These are phyloP conservation scores for Harmothoe impar DNA, from an alignment of 2,888 invertebrate species.

Conservation along the genomic window DNA sequence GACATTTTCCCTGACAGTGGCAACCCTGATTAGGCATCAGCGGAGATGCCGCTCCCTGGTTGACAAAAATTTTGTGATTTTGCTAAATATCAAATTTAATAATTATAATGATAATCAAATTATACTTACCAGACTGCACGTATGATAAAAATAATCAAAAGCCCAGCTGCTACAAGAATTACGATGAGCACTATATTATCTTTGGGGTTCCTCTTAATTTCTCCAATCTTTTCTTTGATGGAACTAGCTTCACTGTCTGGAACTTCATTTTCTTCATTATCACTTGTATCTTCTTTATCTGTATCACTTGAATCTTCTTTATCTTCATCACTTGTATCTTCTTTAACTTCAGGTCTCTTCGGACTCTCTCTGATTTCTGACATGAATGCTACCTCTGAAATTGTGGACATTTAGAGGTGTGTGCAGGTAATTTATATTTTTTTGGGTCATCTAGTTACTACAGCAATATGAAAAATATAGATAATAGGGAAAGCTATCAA, in stretches of 20 bases:
- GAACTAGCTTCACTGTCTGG: neutral
- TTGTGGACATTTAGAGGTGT: neutral
- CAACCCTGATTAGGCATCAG: too few relatives aligned
- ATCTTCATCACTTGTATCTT: neutral
- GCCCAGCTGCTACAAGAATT: neutral
- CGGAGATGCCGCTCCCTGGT: too few relatives aligned
- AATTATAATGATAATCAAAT: too few relatives aligned
- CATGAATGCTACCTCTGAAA: neutral
- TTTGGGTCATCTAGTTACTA: neutral
- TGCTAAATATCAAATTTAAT: too few relatives aligned
- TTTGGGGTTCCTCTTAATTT: neutral
- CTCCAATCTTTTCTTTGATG: neutral
- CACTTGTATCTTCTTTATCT: neutral
- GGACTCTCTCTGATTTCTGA: neutral
- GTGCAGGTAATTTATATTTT: too few relatives aligned
- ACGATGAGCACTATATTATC: neutral
- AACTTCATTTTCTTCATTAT: neutral
- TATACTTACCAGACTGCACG: neutral
- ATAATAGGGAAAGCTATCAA: neutral
- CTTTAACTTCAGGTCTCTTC: too few relatives aligned
- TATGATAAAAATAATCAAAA: neutral
- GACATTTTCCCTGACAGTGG: too few relatives aligned
- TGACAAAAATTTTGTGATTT: too few relatives aligned
- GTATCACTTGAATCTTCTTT: neutral
- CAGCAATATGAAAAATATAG: neutral